phyloP scores from a whole-genome alignment of 2,113 vertebrate species.

The Chloroceryle aenea region DNA sequence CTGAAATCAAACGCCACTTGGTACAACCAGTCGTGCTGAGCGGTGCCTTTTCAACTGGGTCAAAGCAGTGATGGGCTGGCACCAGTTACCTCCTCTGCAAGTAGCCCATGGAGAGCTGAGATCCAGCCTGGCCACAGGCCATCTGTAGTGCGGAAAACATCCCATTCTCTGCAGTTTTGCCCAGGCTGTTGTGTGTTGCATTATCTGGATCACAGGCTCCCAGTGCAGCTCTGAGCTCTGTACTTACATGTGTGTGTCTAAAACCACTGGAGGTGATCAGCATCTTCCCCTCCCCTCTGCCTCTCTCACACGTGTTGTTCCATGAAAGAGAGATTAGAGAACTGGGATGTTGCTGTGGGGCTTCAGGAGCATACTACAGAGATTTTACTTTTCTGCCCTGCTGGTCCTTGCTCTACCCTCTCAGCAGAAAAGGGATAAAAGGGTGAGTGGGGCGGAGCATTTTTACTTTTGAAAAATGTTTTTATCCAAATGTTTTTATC shows the following conservation, averaged over 20 bases:
- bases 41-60: not conserved
- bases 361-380: not conserved
- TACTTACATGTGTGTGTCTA: accelerated
- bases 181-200: not conserved
- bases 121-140: not conserved
- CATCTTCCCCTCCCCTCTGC: not conserved
- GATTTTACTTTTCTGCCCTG: not conserved
- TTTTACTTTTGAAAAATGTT: not conserved
- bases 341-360: accelerated
- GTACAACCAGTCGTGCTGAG: not conserved
- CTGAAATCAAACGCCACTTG: accelerated
- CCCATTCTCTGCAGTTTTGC: not conserved
- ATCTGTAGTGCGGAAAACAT: accelerated
- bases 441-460: not conserved
- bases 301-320: accelerated
- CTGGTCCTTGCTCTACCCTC: not conserved
- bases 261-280: not conserved
- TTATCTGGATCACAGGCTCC: not conserved
- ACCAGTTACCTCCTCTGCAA: not conserved
- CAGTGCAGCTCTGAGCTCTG: accelerated
- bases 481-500: too few species aligned
- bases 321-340: not conserved
- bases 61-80: not conserved
- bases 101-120: not conserved
- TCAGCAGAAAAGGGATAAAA: not conserved